Base-by-base conservation (phyloP, 2,888 invertebrate genomes). In the Cosmia pyralina region DNA sequence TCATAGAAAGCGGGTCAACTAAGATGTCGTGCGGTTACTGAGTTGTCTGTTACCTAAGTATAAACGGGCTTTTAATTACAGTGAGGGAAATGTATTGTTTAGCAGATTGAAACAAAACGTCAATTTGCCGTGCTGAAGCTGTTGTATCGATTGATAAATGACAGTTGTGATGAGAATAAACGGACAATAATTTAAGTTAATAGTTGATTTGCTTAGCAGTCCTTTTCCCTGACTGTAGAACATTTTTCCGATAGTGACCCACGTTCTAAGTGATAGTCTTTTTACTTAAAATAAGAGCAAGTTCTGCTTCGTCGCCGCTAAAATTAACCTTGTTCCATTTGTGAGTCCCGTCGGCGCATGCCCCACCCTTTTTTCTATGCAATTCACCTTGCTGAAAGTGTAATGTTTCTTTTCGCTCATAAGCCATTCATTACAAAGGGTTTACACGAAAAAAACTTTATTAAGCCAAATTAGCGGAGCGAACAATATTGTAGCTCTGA, bases 251-350 rank as follows among this genome's bases (percentile, higher is more conserved):
- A 48, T 17, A 38, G n/a, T 28, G 34, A 70, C 50, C 50, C 55
- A 50, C 6, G 13, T 55, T 62, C 34, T 22, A 60, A 22, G 3
- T 34, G 48, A 50, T 4, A 11, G 7, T 55, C n/a, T 28, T 53
- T 62, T 55, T 62, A 50, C 46, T 38, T 50, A 62, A n/a, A 46
- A 44, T 55, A 48, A 64, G 6, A 74, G 8, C 34, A 50, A 53
- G 48, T n/a, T 50, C 11, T 59, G 13, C 10, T n/a, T 46, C 44
- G 1, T 63, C 8, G 46, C 11, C 17, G 15, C 17, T 57, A 22
- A 69, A 60, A 75, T 81, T 81, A 75, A 75, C 81, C 81, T 78
- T 68, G 5, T 81, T 75, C 57, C 60, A 69, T 41, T 41, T 19
- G 57, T 60, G 64, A 34, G 38, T 65, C 34, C 17, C 44, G 34